phyloP scores from a whole-genome alignment of 2,888 invertebrate genomes.

The Melieria picta region DNA sequence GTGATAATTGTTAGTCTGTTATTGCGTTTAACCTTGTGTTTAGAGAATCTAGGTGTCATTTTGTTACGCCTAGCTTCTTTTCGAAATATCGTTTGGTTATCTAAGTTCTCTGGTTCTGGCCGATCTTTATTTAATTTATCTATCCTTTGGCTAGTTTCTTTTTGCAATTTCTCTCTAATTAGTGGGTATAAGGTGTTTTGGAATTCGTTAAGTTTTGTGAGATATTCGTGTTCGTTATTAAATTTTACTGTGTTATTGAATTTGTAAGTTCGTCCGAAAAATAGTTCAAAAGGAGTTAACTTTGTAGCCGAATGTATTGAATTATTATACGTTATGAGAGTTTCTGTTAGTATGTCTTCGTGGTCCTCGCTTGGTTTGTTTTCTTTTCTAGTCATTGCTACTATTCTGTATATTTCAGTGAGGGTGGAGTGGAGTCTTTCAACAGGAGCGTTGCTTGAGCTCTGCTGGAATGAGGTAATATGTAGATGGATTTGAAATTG shows the following conservation, averaged over 20 bases:
- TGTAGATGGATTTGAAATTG: constrained; percentile 30
- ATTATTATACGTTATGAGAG: too few relatives aligned
- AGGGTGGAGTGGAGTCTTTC: background rate
- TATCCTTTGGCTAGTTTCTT: constrained; percentile 19
- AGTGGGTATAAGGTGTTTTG: constrained; percentile 30
- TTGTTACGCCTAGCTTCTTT: constrained; percentile 11
- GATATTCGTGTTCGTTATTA: constrained; percentile 34
- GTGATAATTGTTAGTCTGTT: constrained; percentile 32
- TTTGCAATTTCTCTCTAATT: constrained; percentile 24
- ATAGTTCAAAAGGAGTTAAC: constrained; percentile 33
- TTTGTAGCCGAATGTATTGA: constrained; percentile 19
- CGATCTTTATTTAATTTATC: constrained; percentile 35
- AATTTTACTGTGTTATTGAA: constrained; percentile 26
- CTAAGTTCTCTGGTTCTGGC: background rate
- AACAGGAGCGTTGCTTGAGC: constrained; percentile 26
- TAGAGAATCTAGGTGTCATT: constrained; percentile 34
- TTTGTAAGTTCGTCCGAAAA: constrained; percentile 38
- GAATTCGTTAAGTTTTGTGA: constrained; percentile 29
- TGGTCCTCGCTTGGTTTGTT: constrained; percentile 28
- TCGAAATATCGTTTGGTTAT: too few relatives aligned
- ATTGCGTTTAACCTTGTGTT: constrained; percentile 30
- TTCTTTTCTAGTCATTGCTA: constrained; percentile 33
- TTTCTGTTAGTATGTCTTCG: constrained; percentile 37
- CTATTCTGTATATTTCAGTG: constrained; percentile 34
- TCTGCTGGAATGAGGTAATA: constrained; percentile 31